These are phyloP conservation scores for Podargus strigoides DNA, from an alignment of 2,797 vertebrate species.

Conservation along the genomic window DNA sequence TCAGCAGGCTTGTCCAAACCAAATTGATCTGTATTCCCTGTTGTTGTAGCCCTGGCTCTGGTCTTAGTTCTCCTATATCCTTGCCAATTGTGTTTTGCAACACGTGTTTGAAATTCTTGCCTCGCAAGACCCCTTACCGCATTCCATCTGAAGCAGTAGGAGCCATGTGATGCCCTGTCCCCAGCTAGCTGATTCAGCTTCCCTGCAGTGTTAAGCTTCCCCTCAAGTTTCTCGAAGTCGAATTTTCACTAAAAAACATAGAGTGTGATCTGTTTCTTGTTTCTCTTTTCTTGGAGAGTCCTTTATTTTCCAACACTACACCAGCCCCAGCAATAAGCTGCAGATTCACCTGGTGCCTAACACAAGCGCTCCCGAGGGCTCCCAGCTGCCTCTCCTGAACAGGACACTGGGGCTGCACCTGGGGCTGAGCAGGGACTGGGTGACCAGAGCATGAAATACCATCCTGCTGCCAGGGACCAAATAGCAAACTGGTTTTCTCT, in stretches of 20 bases:
- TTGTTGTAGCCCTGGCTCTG: background rate
- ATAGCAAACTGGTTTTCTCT: background rate
- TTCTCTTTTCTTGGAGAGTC: background rate
- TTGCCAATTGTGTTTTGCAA: background rate
- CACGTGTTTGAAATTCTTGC: background rate
- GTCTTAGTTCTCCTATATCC: background rate
- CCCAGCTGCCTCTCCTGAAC: background rate
- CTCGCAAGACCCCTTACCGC: accelerated
- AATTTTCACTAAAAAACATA: background rate
- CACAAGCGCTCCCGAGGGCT: accelerated
- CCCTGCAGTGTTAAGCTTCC: background rate
- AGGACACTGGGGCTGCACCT: background rate
- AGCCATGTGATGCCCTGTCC: background rate
- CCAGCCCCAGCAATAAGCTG: background rate
- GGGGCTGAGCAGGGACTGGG: background rate
- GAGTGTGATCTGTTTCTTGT: background rate
- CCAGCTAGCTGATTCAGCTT: background rate
- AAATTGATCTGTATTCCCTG: background rate
- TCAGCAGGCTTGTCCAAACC: background rate
- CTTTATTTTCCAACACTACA: background rate
- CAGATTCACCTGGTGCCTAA: background rate
- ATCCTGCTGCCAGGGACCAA: background rate
- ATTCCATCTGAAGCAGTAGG: background rate
- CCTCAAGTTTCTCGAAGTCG: background rate
- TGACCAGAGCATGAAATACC: background rate